Base-by-base conservation (phyloP, 2,797 vertebrate genomes). In the Thalassophryne amazonica region DNA sequence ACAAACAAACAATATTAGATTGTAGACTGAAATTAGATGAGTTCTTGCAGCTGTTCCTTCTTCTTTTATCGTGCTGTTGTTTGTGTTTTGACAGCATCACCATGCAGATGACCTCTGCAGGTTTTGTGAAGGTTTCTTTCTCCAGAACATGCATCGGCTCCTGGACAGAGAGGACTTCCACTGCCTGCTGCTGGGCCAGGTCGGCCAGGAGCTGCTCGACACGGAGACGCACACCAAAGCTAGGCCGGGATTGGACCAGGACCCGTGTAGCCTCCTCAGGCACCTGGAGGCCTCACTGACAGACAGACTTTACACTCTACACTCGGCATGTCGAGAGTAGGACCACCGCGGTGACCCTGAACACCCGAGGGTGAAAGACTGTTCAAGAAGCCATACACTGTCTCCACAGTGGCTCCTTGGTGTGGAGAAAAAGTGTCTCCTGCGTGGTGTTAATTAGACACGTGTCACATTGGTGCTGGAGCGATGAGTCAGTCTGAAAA, bases 61-160 rank as follows among this genome's bases (percentile, higher is more conserved):
- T 21, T 29, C 38, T 31, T 20, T 2, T 7, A 4, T 8, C 21
- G 14, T 38, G n/a, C 33, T n/a, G 22, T 2, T 36, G 6, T 61
- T 15, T 60, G 18, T 73, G 3, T 72, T 21, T 30, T 0, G n/a
- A n/a, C 76, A 98, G 96, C 90, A 85, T 7, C 90, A 93, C 60
- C 91, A 86, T 0, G 93, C 89, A 0, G 73, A 80, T 0, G 93
- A 95, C 5, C 92, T 98, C 27, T 79, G 83, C 48, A 78, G 86
- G 0, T 97, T 93, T 50, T 96, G 94, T 1, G 91, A 97, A 40
- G 93, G 93, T 25, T 98, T 94, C 89, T 97, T 98, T 84, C 91
- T 98, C 34, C 89, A 94, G 75, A 92, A 94, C 80, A 92, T 98
- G 93, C 84, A 83, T 10, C 73, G 59, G 4, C 88, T 98, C n/a